These are phyloP conservation scores for Malurus elegans DNA, from an alignment of 2,113 vertebrate species.

Conservation along the genomic window DNA sequence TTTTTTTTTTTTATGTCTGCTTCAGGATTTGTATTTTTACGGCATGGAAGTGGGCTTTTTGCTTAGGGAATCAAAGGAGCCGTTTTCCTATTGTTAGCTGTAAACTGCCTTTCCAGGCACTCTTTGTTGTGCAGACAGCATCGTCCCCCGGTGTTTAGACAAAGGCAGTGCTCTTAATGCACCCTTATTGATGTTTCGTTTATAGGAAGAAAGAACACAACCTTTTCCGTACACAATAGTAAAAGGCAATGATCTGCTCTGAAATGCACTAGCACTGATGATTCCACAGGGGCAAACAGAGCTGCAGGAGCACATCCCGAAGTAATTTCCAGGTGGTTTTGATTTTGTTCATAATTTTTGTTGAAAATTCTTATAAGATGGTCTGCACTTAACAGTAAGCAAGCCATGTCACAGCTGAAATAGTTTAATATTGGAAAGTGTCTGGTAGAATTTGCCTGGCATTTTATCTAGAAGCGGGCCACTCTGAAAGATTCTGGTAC, in stretches of 20 bases:
- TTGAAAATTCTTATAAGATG: accelerated
- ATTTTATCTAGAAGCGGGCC: neutral
- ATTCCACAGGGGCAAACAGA: neutral
- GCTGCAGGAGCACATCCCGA: neutral
- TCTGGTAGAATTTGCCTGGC: neutral
- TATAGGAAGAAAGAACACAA: neutral
- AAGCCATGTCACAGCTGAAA: neutral
- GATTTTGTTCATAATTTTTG: neutral
- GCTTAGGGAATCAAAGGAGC: neutral
- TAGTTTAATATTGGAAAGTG: neutral
- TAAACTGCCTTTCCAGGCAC: neutral
- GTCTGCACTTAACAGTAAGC: accelerated
- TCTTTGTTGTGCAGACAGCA: neutral
- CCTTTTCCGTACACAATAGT: neutral
- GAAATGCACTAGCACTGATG: neutral
- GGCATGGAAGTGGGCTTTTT: neutral
- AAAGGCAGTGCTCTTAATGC: neutral
- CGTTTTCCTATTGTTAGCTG: neutral
- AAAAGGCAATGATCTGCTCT: neutral
- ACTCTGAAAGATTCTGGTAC: neutral
- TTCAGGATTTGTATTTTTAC: neutral
- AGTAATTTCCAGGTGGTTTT: neutral
- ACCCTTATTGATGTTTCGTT: neutral
- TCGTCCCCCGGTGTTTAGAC: neutral
- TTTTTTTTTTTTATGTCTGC: neutral